These are phyloP conservation scores for Holacanthella duospinosa DNA, from an alignment of 2,888 invertebrate genomes.

Conservation along the genomic window DNA sequence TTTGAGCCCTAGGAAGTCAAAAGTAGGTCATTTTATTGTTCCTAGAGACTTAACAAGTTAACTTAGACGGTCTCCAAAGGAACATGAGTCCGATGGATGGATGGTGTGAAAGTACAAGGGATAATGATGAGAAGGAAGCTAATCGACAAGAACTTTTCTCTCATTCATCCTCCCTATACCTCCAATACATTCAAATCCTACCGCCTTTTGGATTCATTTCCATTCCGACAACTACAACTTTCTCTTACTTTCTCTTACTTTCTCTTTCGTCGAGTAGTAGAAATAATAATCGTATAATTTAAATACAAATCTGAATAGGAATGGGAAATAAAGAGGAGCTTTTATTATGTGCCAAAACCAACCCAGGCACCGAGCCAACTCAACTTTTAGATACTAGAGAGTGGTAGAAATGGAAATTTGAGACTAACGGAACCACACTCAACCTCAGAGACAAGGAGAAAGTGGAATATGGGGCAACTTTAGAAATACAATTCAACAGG, in stretches of 20 bases:
- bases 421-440: too few relatives aligned
- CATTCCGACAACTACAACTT: too few relatives aligned
- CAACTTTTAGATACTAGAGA: too few relatives aligned
- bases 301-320: not conserved
- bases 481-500: too few relatives aligned
- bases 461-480: too few relatives aligned
- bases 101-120: not conserved
- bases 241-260: too few relatives aligned
- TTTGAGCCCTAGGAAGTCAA: too few relatives aligned
- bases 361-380: not conserved
- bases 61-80: not conserved
- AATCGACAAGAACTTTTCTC: not conserved
- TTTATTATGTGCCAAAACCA: not conserved
- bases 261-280: not conserved
- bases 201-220: too few relatives aligned
- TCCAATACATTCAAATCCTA: too few relatives aligned
- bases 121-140: not conserved
- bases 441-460: too few relatives aligned
- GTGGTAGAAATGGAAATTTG: too few relatives aligned
- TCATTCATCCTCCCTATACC: too few relatives aligned
- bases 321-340: not conserved
- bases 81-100: not conserved
- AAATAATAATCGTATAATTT: not conserved
- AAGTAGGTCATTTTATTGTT: not conserved
- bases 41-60: not conserved